Evolutionary conservation across 2,888 invertebrate species (phyloP).

Genomic region (Hermaeophaga mercurialis): DNA sequence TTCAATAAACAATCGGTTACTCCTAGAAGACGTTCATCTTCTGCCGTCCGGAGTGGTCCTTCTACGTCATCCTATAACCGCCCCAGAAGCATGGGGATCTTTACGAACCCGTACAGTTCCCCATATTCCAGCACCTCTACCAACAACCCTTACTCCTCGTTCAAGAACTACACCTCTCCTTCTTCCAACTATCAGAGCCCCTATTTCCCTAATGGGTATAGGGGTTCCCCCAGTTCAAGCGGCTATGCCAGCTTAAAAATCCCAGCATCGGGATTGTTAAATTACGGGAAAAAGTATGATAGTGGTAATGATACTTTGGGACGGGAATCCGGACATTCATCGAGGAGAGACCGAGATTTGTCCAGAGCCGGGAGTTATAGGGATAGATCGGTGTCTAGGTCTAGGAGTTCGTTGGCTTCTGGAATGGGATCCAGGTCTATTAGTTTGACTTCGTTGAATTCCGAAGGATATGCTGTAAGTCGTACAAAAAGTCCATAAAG

Average conservation of each 20-base stretch:
- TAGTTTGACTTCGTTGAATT: conserved; percentile 73
- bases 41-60: conserved; percentile 43
- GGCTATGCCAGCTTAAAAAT: conserved; percentile 73
- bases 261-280: conserved; percentile 64
- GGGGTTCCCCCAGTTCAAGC: conserved; percentile 59
- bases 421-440: conserved; percentile 63
- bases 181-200: conserved; percentile 55
- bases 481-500: neutral
- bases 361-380: conserved; percentile 48
- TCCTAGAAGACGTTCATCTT: conserved; percentile 45
- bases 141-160: conserved; percentile 50
- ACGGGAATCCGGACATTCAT: conserved; percentile 56
- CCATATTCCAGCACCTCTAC: conserved; percentile 49
- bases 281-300: conserved; percentile 56
- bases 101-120: conserved; percentile 37
- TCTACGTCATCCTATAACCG: conserved; percentile 44
- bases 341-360: conserved; percentile 45
- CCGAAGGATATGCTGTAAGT: conserved; percentile 83
- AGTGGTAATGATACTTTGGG: conserved; percentile 51
- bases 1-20: conserved; percentile 19
- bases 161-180: conserved; percentile 31
- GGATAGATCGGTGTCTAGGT: conserved; percentile 52
- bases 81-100: conserved; percentile 51
- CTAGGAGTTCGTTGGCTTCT: conserved; percentile 47
- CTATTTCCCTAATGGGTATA: conserved; percentile 59